A percentile compares a stretch with the other conserved stretches of the same genome.
Conservation (phyloP, 2,113 vertebrate species). For the Alligator sinensis region DNA sequence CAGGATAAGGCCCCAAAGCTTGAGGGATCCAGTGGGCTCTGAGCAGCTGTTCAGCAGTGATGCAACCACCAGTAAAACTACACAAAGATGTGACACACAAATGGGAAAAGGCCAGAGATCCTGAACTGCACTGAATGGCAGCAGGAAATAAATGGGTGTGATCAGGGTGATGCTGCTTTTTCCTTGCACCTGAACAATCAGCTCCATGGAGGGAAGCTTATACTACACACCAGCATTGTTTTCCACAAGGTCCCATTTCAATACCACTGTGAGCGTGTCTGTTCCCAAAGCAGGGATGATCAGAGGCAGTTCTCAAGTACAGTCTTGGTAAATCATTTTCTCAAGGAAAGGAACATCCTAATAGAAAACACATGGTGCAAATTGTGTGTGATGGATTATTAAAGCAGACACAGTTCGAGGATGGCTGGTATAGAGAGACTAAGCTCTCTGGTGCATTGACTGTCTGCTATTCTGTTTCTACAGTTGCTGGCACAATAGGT, state of each 20-base stretch:
- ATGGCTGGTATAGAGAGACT: neutral
- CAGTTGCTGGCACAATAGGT: neutral
- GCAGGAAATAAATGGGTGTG: neutral
- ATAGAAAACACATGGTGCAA: neutral
- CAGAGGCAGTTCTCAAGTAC: neutral
- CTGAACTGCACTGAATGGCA: neutral
- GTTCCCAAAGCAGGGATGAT: neutral
- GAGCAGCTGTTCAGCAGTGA: neutral
- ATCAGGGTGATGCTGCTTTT: neutral
- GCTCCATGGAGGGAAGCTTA: neutral
- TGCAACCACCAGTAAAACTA: neutral
- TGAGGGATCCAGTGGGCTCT: neutral
- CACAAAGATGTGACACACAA: neutral
- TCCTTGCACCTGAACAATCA: no score
- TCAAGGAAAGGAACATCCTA: neutral
- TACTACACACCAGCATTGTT: neutral
- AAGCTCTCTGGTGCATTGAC: neutral
- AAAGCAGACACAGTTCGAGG: neutral
- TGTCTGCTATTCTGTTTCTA: neutral
- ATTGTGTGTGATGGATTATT: neutral
- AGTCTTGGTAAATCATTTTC: neutral
- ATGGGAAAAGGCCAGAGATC: neutral
- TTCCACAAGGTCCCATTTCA: neutral
- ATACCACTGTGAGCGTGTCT: neutral
- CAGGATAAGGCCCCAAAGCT: neutral